Conservation (phyloP, 2,888 invertebrate genomes). For the Ametastegia equiseti region DNA sequence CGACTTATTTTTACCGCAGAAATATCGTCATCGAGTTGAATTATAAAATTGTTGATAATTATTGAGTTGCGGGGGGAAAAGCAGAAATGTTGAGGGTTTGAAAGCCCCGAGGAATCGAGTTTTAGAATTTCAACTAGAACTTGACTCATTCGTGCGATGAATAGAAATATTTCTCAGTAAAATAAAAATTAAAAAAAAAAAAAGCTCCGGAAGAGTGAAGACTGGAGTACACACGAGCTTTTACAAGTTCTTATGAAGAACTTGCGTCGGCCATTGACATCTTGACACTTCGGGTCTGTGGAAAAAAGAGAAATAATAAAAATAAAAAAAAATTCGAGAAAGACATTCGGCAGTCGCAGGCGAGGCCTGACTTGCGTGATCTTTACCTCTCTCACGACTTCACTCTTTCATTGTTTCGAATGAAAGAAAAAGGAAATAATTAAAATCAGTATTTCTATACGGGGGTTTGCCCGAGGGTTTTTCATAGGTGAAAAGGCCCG, state of each 20-base stretch:
- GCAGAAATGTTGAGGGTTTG: too few species aligned
- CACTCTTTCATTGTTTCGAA: background rate
- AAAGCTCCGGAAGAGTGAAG: background rate
- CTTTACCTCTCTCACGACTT: background rate
- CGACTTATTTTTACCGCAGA: too few species aligned
- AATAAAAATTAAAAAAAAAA: background rate
- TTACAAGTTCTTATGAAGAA: background rate
- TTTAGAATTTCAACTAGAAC: too few species aligned
- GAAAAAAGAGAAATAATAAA: background rate
- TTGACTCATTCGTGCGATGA: too few species aligned
- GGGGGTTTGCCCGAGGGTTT: background rate
- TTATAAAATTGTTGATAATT: too few species aligned
- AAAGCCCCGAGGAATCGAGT: too few species aligned
- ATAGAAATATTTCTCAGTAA: too few species aligned
- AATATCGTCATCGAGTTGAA: too few species aligned
- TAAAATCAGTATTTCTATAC: conserved; percentile 21
- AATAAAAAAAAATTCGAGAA: background rate
- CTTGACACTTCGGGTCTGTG: background rate
- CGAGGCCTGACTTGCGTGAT: background rate
- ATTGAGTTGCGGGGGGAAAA: too few species aligned
- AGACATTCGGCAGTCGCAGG: too few species aligned
- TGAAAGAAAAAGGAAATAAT: conserved; percentile 24
- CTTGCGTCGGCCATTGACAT: background rate
- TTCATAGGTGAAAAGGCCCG: conserved; percentile 3
- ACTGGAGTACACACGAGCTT: background rate